phyloP scores from a whole-genome alignment of 2,113 vertebrate species.

The Meleagris gallopavo region DNA sequence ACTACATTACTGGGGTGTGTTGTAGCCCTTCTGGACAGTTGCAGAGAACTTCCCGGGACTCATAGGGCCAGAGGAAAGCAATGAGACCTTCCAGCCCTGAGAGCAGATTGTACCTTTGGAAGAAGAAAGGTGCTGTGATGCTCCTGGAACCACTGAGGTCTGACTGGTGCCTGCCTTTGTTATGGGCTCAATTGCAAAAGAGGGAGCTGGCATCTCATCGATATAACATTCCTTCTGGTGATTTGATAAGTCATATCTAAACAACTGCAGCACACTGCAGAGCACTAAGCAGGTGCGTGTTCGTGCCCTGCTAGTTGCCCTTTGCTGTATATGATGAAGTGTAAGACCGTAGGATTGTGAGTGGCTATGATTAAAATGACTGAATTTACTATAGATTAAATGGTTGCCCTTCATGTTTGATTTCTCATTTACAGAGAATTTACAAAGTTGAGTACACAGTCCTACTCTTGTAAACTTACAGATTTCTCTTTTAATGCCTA shows the following conservation, averaged over 20 bases:
- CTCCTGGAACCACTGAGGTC: background rate
- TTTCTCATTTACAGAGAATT: slow-evolving; percentile 70
- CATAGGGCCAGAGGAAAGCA: background rate
- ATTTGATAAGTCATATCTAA: background rate
- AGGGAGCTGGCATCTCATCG: background rate
- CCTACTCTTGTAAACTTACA: slow-evolving; percentile 48
- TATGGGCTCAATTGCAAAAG: background rate
- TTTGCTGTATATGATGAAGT: slow-evolving; percentile 33
- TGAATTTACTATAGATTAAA: slow-evolving; percentile 62
- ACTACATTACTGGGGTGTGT: rapidly evolving
- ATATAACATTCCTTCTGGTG: background rate
- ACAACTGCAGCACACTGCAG: background rate
- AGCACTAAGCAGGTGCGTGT: background rate
- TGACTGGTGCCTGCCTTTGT: background rate
- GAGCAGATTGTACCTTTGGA: background rate
- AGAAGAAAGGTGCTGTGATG: background rate
- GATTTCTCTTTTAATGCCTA: slow-evolving; percentile 52
- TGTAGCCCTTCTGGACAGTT: background rate
- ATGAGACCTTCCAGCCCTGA: background rate
- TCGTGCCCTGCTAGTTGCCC: background rate
- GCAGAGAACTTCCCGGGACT: background rate
- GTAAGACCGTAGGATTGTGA: slow-evolving; percentile 11
- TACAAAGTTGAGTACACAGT: slow-evolving; percentile 40
- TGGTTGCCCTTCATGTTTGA: slow-evolving; percentile 69
- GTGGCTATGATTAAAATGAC: slow-evolving; percentile 54